These are phyloP conservation scores for Zeus faber DNA, from an alignment of 2,113 vertebrate genomes.

Conservation along the genomic window DNA sequence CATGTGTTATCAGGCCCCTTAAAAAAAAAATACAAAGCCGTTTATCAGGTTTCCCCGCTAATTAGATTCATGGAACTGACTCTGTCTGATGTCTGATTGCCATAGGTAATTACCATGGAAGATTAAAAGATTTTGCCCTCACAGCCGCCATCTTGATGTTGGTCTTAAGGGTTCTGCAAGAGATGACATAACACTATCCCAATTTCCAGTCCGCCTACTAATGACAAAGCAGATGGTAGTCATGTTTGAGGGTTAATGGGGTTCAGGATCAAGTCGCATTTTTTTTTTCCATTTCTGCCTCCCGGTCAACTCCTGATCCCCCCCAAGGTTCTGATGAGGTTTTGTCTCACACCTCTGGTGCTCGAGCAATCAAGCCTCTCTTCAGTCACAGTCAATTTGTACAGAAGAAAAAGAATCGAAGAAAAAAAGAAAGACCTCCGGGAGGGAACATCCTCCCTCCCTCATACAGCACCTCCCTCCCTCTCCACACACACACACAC, in stretches of 20 bases:
- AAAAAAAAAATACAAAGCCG: conserved; percentile 52
- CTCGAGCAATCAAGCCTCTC: no score
- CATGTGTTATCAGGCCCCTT: conserved; percentile 7
- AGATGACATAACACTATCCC: not conserved
- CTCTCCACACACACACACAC: not conserved
- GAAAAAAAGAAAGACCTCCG: not conserved
- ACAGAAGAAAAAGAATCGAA: no score
- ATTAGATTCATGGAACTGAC: conserved; percentile 83
- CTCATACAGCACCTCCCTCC: not conserved
- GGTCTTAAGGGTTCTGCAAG: not conserved
- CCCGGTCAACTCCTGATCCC: no score
- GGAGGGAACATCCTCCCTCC: not conserved
- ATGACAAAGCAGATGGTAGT: not conserved
- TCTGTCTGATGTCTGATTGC: conserved; percentile 77
- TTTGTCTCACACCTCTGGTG: no score
- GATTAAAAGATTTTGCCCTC: conserved; percentile 74
- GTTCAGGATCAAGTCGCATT: not conserved
- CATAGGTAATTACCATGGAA: conserved; percentile 78
- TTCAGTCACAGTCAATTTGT: no score
- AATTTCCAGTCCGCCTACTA: not conserved
- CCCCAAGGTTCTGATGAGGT: no score
- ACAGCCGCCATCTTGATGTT: conserved; percentile 38
- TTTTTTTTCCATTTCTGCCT: not conserved
- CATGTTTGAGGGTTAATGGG: not conserved
- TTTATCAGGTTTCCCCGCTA: conserved; percentile 67